phyloP scores from a whole-genome alignment of 2,113 vertebrate species.

The Phalacrocorax carbo region DNA sequence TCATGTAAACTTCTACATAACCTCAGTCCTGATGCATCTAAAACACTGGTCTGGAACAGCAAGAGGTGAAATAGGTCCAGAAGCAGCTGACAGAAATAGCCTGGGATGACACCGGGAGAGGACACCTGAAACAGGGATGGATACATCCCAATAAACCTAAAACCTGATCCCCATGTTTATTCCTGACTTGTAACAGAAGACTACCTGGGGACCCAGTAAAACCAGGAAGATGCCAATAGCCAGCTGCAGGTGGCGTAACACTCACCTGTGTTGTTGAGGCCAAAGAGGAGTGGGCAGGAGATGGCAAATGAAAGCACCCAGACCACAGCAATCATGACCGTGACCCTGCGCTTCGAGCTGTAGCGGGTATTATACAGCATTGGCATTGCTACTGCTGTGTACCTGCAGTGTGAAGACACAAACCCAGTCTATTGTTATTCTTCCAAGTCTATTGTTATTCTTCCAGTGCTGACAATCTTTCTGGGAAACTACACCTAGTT shows the following conservation, averaged over 20 bases:
- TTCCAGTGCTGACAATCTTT: background rate
- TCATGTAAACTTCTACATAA: background rate
- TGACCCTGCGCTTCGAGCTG: slow-evolving; percentile 94
- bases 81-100: background rate
- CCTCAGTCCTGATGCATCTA: background rate
- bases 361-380: slow-evolving; percentile 99
- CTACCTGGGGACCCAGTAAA: background rate
- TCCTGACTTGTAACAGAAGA: background rate
- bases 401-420: slow-evolving; percentile 70
- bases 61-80: background rate
- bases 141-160: background rate
- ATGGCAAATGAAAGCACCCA: slow-evolving; percentile 98
- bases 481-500: background rate
- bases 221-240: background rate
- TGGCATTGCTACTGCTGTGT: slow-evolving; percentile 97
- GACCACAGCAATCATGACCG: slow-evolving; percentile 93
- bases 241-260: background rate
- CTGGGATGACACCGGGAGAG: fast-evolving
- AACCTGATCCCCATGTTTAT: fast-evolving
- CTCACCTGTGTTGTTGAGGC: slow-evolving; percentile 94
- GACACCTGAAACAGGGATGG: too few relatives aligned
- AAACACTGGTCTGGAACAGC: background rate
- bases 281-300: slow-evolving; percentile 95
- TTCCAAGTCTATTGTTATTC: background rate
- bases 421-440: background rate